These are phyloP conservation scores for Pygoscelis adeliae DNA, from an alignment of 2,113 vertebrate species.

Conservation along the genomic window DNA sequence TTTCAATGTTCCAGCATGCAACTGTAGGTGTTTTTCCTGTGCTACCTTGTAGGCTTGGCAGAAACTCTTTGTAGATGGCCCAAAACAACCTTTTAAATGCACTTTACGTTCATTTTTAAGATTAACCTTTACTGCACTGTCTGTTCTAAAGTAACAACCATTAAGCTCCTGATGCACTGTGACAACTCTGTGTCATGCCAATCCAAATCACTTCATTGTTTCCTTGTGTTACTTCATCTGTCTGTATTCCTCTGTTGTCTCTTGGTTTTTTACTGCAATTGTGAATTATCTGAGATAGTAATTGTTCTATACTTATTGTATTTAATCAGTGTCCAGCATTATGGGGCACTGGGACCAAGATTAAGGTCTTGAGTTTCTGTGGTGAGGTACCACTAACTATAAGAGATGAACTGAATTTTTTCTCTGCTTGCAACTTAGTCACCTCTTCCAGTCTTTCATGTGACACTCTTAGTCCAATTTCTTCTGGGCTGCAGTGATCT, in stretches of 20 bases:
- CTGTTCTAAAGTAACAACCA: not conserved
- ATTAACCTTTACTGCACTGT: not conserved
- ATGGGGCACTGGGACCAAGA: no score
- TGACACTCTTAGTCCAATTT: not conserved
- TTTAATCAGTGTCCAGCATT: not conserved
- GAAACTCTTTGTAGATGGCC: not conserved
- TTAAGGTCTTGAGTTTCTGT: not conserved
- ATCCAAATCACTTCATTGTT: not conserved
- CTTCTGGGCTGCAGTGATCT: not conserved
- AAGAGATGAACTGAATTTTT: not conserved
- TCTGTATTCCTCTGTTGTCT: not conserved
- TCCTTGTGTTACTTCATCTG: not conserved
- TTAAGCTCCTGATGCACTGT: not conserved
- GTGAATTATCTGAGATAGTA: not conserved
- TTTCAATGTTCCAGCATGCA: not conserved
- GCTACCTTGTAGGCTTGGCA: not conserved
- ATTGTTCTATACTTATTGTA: not conserved
- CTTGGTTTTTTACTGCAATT: not conserved
- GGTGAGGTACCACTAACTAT: rapidly evolving
- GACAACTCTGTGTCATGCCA: not conserved
- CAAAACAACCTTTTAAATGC: not conserved
- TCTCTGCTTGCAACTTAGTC: not conserved
- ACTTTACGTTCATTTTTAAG: not conserved
- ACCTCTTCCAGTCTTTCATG: not conserved
- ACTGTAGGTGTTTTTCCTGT: not conserved